phyloP scores from a whole-genome alignment of 2,797 vertebrate species.

The Darevskia nairensis region DNA sequence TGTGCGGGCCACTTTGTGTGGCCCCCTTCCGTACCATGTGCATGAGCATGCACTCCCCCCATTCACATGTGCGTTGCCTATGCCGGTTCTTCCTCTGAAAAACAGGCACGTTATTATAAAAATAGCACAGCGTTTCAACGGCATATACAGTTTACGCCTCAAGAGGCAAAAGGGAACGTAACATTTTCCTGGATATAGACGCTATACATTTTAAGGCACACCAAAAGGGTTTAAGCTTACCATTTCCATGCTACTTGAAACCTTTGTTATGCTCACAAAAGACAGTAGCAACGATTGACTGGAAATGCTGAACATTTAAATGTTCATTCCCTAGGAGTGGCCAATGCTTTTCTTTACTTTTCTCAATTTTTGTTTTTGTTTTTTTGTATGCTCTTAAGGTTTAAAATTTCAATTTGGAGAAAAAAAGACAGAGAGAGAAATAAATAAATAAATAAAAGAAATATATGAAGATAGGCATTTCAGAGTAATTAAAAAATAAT shows the following conservation, averaged over 20 bases:
- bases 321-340: constrained; percentile 58
- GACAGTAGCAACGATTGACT: constrained; percentile 64
- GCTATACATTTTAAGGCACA: constrained; percentile 81
- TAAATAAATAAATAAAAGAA: not conserved
- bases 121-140: constrained; percentile 69
- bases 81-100: constrained; percentile 37
- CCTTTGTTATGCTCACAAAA: constrained; percentile 64
- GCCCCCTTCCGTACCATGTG: constrained; percentile 41
- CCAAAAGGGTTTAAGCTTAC: constrained; percentile 74
- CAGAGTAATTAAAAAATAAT: constrained; percentile 62
- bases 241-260: constrained; percentile 66
- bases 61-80: not conserved
- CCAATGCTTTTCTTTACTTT: constrained; percentile 42
- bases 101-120: constrained; percentile 66
- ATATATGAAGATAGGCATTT: constrained; percentile 58
- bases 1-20: constrained; percentile 49
- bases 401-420: constrained; percentile 19
- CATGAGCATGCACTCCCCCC: not conserved
- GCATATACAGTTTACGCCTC: constrained; percentile 65
- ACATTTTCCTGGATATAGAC: constrained; percentile 69
- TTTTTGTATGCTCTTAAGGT: constrained; percentile 29
- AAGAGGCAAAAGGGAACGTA: constrained; percentile 59
- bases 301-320: constrained; percentile 75
- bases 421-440: not conserved
- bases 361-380: not conserved